Base-by-base conservation (phyloP, 2,888 invertebrate species). In the Thymelicus acteon region DNA sequence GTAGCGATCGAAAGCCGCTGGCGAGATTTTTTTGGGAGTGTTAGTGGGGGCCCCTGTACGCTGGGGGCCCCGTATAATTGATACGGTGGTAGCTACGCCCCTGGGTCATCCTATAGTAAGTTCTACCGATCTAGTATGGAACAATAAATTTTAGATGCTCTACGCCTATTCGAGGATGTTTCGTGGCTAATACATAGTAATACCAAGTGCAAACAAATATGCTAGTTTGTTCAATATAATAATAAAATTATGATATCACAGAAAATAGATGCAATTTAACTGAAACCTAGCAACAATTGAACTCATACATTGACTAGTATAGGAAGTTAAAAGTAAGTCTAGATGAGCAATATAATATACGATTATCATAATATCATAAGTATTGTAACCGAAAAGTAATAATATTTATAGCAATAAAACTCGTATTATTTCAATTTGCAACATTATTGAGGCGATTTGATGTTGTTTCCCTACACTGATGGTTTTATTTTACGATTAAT, bases 221-320 rank as follows among this genome's bases (percentile, higher is more conserved):
- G 79, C 81, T 79, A 83, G 80, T 87, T 91, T 91, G 90, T 89
- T 91, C 89, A 86, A 88, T 77, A 86, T 82, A 90, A 85, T 77
- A 79, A 90, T n/a, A 85, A 77, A 79, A 82, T 78, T 81, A 57
- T 57, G 31, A 86, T 92, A 91, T 91, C 91, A 91, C 92, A 92
- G 90, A 87, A 85, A 85, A 81, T 88, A 81, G 84, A 77, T 75
- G 76, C 57, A 49, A 84, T 84, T 83, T 84, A 82, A 85, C 80
- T 82, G 74, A 76, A 75, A 75, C 74, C 74, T 75, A 82, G 78
- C 48, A 48, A 80, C 81, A 85, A 82, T 79, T 80, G 83, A 89
- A 86, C 85, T 84, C 86, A 85, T 85, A 84, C 78, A 82, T 89
- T 92, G 91, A 92, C 91, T 91, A 92, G 91, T 88, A 86, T 81